Evolutionary conservation across 1,140 invertebrate genomes (phyloP), one percentile per base, ranked within the genome.

Genomic region (Brachionus rubens): DNA sequence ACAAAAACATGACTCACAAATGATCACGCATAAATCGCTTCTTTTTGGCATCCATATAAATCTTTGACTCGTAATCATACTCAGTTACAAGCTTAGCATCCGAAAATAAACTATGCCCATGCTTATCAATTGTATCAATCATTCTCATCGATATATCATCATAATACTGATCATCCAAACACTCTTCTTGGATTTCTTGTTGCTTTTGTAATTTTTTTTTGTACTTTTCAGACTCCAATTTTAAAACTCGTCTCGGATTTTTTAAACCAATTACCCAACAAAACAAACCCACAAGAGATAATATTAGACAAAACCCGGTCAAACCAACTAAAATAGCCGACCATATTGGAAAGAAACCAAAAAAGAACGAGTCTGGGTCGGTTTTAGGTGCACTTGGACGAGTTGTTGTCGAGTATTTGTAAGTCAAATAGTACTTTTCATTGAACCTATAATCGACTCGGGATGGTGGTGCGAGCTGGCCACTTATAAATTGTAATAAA

Each of bases 131-230:
- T 28, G 46, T 21, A 10, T 72, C 68, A 6, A 72, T 6, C 68
- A 72, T 72, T 50, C 46, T 26, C 68, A 72, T 72, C 14, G 68
- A 72, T 24, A 72, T 54, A 21, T 72, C 68, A 54, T 72, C 68
- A 72, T 72, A 72, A 21, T 30, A 72, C 36, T 65, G 59, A 10
- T 50, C 50, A 14, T 72, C 68, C 2, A 36, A 7, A 46, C 10
- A 54, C 26, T 30, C 26, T 16, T 72, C 46, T 48, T 48, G 28
- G 12, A 70, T 70, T 19, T 72, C 43, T 41, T 72, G 46, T 41
- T 72, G 19, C 28, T 72, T 72, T 72, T 72, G 21, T 21, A 50
- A 16, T 50, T 72, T 14, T 50, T 54, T 72, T 33, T 40, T 48
- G 28, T 33, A 65, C 14, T 43, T 65, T 43, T 65, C 43, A n/a